Percentiles rank a stretch among this genome's conserved stretches.
These are phyloP conservation scores for Subanguina moxae DNA, from an alignment of 1,140 invertebrate species.

Conservation along the genomic window DNA sequence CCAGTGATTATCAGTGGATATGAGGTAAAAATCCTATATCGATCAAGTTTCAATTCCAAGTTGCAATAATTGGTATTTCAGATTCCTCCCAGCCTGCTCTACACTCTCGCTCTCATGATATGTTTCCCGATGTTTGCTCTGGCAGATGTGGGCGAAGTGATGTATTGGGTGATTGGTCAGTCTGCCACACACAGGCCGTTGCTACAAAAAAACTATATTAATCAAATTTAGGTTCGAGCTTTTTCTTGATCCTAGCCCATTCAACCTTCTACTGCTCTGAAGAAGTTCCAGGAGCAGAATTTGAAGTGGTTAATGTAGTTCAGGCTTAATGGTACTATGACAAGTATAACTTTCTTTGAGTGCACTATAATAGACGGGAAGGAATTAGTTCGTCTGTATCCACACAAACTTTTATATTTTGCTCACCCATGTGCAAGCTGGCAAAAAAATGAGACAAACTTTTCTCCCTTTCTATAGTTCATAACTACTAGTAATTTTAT, in stretches of 20 bases:
- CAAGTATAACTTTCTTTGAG: no score
- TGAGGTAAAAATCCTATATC: constrained; percentile 24
- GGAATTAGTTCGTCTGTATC: no score
- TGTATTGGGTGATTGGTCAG: constrained; percentile 47
- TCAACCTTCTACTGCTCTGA: constrained; percentile 38
- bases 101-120: constrained; percentile 41
- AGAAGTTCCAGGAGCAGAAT: constrained; percentile 40
- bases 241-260: constrained; percentile 41
- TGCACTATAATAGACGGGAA: no score
- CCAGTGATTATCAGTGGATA: constrained; percentile 36
- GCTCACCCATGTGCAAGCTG: no score
- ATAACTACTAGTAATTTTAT: no score
- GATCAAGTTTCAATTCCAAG: background rate
- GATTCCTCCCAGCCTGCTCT: constrained; percentile 36
- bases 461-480: no score
- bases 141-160: constrained; percentile 40
- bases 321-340: constrained; percentile 13
- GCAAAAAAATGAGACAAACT: no score
- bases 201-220: background rate
- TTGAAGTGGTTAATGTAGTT: constrained; percentile 40
- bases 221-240: constrained; percentile 13
- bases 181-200: background rate
- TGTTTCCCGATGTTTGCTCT: constrained; percentile 39
- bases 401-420: no score
- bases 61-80: constrained; percentile 4